These are phyloP conservation scores for Boulengeromyrus knoepffleri DNA, from an alignment of 2,113 vertebrate genomes.

Conservation along the genomic window DNA sequence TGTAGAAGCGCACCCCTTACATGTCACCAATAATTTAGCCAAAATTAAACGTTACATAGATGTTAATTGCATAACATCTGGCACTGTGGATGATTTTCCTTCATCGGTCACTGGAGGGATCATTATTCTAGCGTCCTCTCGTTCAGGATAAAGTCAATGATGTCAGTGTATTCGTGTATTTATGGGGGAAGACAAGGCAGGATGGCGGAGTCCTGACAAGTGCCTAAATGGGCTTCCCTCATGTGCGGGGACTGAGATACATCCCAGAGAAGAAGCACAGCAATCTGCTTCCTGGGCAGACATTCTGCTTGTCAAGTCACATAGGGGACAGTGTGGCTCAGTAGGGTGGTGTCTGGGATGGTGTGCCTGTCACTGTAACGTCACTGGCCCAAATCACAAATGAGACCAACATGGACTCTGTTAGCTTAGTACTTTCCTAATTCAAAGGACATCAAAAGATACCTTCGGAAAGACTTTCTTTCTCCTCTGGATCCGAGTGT, in stretches of 20 bases:
- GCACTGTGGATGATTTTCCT: not conserved
- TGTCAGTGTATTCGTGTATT: not conserved
- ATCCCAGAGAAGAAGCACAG: not conserved
- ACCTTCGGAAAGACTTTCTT: not conserved
- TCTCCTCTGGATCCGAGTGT: not conserved
- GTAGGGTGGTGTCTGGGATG: not conserved
- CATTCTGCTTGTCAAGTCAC: not conserved
- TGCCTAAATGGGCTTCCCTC: not conserved
- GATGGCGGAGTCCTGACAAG: not conserved
- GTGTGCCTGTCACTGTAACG: not conserved
- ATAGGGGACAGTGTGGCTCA: not conserved
- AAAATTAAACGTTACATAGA: not conserved
- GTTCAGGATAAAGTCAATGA: not conserved
- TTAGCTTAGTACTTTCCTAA: not conserved
- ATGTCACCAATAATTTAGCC: not conserved
- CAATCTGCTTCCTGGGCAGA: not conserved
- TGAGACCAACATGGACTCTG: not conserved
- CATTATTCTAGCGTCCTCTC: not conserved
- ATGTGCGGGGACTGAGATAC: not conserved
- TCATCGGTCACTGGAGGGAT: not conserved
- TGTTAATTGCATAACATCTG: not conserved
- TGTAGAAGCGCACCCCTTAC: not conserved
- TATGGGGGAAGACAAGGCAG: not conserved
- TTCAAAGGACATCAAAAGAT: not conserved
- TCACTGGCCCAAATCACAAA: not conserved